phyloP scores from a whole-genome alignment of 2,797 vertebrate species.

The Chelonia mydas region DNA sequence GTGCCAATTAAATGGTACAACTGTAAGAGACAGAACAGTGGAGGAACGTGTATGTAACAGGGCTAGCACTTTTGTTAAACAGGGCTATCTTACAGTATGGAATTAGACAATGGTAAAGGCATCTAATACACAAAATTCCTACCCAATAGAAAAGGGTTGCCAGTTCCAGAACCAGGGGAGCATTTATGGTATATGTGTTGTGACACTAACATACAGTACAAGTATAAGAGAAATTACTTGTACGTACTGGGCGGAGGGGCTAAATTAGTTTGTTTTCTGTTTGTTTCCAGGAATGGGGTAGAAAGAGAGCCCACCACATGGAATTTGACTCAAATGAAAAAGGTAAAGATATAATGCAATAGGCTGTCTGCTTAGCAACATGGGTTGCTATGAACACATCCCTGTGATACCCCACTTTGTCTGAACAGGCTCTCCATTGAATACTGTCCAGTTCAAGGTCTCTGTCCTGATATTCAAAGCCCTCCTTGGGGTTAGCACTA shows the following conservation, averaged over 20 bases:
- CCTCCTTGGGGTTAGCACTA: accelerated
- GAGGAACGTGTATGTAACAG: background rate
- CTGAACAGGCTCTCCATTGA: background rate
- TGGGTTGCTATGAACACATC: background rate
- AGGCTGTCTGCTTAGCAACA: background rate
- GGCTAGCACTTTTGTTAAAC: background rate
- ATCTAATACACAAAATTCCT: background rate
- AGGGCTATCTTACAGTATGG: background rate
- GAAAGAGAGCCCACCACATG: background rate
- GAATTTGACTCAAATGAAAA: background rate
- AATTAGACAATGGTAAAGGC: background rate
- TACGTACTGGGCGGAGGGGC: accelerated
- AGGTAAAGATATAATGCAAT: background rate
- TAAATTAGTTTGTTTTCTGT: background rate
- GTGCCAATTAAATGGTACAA: background rate
- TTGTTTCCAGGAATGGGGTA: background rate
- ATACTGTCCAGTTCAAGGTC: background rate
- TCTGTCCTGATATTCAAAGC: accelerated
- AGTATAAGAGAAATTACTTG: background rate
- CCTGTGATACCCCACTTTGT: background rate
- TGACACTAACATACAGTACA: background rate
- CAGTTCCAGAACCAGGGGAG: background rate
- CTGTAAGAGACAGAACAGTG: background rate
- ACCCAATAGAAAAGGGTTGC: background rate
- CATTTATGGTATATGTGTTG: background rate